A percentile compares a stretch with the other conserved stretches of the same genome.
Conservation (phyloP, 2,797 vertebrate species). For the Acrossocheilus wenchowensis region DNA sequence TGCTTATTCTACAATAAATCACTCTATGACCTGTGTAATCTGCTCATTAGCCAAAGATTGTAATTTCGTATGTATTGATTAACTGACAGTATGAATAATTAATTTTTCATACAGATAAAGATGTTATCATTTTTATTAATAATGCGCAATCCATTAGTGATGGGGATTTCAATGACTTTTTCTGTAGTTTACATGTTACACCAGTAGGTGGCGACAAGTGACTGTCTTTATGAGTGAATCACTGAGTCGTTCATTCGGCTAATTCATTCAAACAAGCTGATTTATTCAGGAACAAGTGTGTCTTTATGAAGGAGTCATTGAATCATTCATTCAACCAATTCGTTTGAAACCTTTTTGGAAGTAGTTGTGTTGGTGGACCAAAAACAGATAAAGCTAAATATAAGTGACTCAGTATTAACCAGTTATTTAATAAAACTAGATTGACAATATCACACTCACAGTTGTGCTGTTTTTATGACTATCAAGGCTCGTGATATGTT, state of each 20-base stretch:
- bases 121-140: neutral
- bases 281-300: neutral
- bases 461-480: neutral
- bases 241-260: neutral
- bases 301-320: neutral
- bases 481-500: neutral
- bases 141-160: too few species aligned
- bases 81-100: constrained; percentile 62
- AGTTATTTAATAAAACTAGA: neutral
- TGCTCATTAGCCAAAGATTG: constrained; percentile 57
- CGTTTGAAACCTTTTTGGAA: neutral
- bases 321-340: neutral
- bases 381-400: neutral
- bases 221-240: neutral
- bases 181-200: neutral
- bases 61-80: constrained; percentile 60
- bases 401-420: neutral
- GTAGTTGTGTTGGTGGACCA: neutral
- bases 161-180: neutral
- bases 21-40: constrained; percentile 61
- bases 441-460: neutral
- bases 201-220: neutral
- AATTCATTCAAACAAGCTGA: neutral
- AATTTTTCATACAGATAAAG: neutral
- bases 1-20: constrained; percentile 59